These are phyloP conservation scores for Temnothorax longispinosus DNA, from an alignment of 1,140 invertebrate species.

Conservation along the genomic window DNA sequence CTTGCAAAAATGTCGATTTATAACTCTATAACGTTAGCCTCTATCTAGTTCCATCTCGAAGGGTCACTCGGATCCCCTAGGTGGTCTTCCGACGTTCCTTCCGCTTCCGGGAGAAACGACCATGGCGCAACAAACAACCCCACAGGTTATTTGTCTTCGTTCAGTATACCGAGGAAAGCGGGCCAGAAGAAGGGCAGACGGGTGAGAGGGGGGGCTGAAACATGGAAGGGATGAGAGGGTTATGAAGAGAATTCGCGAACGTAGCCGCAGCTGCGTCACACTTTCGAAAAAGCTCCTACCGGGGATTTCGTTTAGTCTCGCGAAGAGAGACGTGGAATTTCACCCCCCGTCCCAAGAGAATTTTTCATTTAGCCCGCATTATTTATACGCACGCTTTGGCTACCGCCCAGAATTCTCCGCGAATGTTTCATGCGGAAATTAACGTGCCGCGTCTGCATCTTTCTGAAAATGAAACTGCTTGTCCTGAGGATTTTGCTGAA, in stretches of 20 bases:
- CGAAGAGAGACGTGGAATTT: slow-evolving; percentile 48
- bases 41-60: slow-evolving; percentile 17
- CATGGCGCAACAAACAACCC: slow-evolving; percentile 50
- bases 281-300: slow-evolving; percentile 49
- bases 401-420: slow-evolving; percentile 43
- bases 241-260: slow-evolving; percentile 53
- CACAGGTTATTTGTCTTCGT: slow-evolving; percentile 60
- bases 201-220: background rate
- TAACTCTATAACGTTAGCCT: slow-evolving; percentile 26
- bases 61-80: slow-evolving; percentile 43
- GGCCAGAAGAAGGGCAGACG: slow-evolving; percentile 13
- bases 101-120: slow-evolving; percentile 55
- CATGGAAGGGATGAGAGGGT: slow-evolving; percentile 31
- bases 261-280: slow-evolving; percentile 53
- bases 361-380: slow-evolving; percentile 60
- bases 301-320: slow-evolving; percentile 49
- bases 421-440: slow-evolving; percentile 61
- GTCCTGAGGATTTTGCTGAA: slow-evolving; percentile 48
- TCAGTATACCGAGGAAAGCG: slow-evolving; percentile 42
- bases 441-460: slow-evolving; percentile 54
- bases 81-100: slow-evolving; percentile 48
- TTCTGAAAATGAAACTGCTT: slow-evolving; percentile 56
- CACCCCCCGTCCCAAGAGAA: slow-evolving; percentile 39
- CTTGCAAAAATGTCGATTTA: slow-evolving; percentile 17
- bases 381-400: slow-evolving; percentile 61